phyloP scores from a whole-genome alignment of 2,797 vertebrate genomes.

The Dallia pectoralis region DNA sequence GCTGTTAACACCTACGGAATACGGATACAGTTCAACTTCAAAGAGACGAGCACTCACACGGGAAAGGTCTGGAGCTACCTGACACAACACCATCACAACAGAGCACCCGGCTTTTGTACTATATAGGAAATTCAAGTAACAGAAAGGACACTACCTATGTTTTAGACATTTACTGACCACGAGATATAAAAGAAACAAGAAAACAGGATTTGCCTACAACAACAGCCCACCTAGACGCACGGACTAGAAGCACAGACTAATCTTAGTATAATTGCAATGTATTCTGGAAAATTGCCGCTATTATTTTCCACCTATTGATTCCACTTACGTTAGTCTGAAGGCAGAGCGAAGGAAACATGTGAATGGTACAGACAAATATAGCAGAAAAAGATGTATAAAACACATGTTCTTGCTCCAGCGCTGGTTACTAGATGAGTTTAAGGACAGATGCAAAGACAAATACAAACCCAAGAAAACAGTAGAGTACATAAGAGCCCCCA shows the following conservation, averaged over 20 bases:
- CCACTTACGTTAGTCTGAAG: conserved; percentile 69
- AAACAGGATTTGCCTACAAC: conserved; percentile 15
- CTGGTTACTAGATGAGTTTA: too few species aligned
- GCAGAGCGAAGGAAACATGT: conserved; percentile 23
- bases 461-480: background rate
- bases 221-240: background rate
- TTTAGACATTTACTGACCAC: background rate
- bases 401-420: background rate
- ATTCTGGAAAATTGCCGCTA: background rate
- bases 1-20: too few species aligned
- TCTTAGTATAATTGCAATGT: conserved; percentile 6
- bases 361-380: conserved; percentile 20
- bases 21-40: background rate
- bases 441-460: background rate
- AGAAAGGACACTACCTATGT: background rate
- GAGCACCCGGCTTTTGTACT: background rate
- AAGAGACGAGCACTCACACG: background rate
- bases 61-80: background rate
- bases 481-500: background rate
- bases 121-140: too few species aligned
- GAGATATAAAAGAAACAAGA: conserved; percentile 15
- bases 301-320: too few species aligned
- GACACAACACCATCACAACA: background rate
- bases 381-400: background rate
- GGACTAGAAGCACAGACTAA: background rate